Percentiles rank a stretch among this genome's conserved stretches.
Evolutionary conservation across 2,888 invertebrate species (phyloP).

Genomic region (Ennomos quercinarius): DNA sequence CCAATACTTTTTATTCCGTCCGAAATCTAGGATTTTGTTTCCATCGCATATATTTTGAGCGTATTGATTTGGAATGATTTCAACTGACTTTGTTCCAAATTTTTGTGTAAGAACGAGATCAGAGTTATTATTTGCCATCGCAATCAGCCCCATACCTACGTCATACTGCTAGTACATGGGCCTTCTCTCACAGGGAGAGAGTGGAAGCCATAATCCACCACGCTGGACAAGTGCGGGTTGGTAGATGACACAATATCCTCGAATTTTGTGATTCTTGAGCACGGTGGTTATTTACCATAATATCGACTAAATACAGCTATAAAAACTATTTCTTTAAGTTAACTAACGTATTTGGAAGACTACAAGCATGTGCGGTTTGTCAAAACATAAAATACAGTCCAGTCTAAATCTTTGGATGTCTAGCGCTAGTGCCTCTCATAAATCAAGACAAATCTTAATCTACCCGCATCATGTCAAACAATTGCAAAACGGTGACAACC

Average conservation of each 20-base stretch:
- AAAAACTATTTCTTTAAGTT: neutral
- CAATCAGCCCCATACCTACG: no score
- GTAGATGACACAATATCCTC: no score
- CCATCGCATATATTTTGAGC: conserved; percentile 76
- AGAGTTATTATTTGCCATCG: no score
- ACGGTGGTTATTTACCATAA: no score
- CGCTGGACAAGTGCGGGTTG: no score
- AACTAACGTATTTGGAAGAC: conserved; percentile 21
- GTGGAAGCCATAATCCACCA: no score
- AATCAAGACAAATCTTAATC: conserved; percentile 9
- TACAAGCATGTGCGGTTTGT: conserved; percentile 11
- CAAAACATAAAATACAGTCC: neutral
- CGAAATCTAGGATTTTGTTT: conserved; percentile 74
- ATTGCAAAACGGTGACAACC: conserved; percentile 14
- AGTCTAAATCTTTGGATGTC: conserved; percentile 16
- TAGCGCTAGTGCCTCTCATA: neutral
- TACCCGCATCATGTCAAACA: conserved; percentile 17
- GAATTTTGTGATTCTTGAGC: no score
- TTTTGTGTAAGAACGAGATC: neutral
- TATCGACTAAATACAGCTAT: conserved; percentile 1
- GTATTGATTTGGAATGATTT: conserved; percentile 27
- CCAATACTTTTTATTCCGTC: conserved; percentile 71
- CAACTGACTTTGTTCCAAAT: neutral
- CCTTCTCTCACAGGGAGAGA: no score
- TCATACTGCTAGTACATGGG: no score